A percentile compares a stretch with the other conserved stretches of the same genome.
Evolutionary conservation across 2,888 invertebrate species (phyloP).

Genomic region (Gisinianus flammeolus): DNA sequence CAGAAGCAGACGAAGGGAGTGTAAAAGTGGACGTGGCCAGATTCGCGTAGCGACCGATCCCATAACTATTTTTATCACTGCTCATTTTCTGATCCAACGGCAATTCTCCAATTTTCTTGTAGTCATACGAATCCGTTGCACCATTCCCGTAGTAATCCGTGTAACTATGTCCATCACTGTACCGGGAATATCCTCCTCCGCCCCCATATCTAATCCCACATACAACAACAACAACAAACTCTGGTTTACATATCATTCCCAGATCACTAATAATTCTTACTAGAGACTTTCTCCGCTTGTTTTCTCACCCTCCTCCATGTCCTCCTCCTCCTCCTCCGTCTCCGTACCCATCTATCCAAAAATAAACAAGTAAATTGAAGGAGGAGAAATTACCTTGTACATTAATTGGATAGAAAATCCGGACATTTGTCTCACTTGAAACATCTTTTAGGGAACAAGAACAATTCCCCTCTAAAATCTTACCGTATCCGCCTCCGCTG

Average conservation of each 20-base stretch:
- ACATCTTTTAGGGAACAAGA: not conserved
- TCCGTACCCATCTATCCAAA: not conserved
- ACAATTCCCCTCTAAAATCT: not conserved
- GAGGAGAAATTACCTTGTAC: too few species aligned
- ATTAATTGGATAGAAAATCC: too few species aligned
- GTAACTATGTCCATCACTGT: slow-evolving; percentile 20
- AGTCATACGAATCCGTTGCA: slow-evolving; percentile 20
- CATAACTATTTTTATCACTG: slow-evolving; percentile 28
- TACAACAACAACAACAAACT: not conserved
- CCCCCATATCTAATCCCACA: not conserved
- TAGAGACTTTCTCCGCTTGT: too few species aligned
- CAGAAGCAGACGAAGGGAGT: not conserved
- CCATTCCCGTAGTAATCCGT: slow-evolving; percentile 36
- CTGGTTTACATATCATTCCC: too few species aligned
- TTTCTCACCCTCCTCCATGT: slow-evolving; percentile 10
- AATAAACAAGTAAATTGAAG: not conserved
- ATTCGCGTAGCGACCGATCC: slow-evolving; percentile 32
- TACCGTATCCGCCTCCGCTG: slow-evolving; percentile 21
- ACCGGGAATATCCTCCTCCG: slow-evolving; percentile 21
- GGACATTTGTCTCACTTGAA: not conserved
- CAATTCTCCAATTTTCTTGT: slow-evolving; percentile 29
- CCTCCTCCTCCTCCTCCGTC: slow-evolving; percentile 21
- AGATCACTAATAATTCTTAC: not conserved
- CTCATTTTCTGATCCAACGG: slow-evolving; percentile 18
- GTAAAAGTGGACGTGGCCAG: slow-evolving; percentile 11